These are phyloP conservation scores for Prunella himalayana DNA, from an alignment of 2,113 vertebrate species.

Conservation along the genomic window DNA sequence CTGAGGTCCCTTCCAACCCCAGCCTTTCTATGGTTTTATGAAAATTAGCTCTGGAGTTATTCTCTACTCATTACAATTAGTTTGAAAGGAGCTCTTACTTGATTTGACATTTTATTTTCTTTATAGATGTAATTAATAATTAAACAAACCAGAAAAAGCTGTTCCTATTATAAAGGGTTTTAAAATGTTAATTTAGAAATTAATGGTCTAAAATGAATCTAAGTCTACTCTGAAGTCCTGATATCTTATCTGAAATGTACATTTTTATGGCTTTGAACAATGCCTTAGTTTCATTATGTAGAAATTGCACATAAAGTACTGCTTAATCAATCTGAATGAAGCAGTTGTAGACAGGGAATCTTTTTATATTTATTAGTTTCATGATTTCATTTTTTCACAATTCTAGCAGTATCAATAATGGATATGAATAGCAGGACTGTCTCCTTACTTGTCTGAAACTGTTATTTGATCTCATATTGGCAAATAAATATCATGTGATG, in stretches of 20 bases:
- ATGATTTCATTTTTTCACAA: background rate
- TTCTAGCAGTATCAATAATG: background rate
- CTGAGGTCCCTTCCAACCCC: background rate
- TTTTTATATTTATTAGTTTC: background rate
- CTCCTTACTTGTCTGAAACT: background rate
- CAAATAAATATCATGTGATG: background rate
- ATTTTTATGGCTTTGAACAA: background rate
- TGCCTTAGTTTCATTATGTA: background rate
- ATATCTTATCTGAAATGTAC: background rate
- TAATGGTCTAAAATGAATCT: background rate
- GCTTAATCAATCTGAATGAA: background rate
- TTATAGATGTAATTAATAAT: background rate
- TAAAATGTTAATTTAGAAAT: constrained; percentile 1
- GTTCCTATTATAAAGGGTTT: background rate
- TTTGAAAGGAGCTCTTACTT: background rate
- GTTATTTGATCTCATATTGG: background rate
- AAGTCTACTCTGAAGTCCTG: background rate
- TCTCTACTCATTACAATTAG: background rate
- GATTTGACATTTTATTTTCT: background rate
- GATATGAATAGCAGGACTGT: background rate
- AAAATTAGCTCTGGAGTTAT: background rate
- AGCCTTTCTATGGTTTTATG: background rate
- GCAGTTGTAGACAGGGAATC: background rate
- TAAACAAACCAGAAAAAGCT: background rate
- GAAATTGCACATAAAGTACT: background rate